phyloP scores from a whole-genome alignment of 2,797 vertebrate genomes.

The Adelosebastes latens region DNA sequence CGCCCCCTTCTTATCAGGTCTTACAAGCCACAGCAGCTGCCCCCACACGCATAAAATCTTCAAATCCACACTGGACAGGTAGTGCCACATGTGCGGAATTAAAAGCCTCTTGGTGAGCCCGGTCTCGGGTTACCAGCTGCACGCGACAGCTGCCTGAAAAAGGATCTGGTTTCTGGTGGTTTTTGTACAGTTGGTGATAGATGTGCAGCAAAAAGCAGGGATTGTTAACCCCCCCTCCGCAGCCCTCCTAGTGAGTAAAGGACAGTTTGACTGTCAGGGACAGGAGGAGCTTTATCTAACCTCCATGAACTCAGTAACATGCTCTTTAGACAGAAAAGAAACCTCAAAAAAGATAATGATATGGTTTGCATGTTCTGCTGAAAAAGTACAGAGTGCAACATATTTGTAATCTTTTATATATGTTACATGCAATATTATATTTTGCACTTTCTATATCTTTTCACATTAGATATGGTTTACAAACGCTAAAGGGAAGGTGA shows the following conservation, averaged over 20 bases:
- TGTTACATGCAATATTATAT: neutral
- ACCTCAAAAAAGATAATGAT: neutral
- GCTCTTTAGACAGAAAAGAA: neutral
- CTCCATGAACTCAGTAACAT: constrained; percentile 52
- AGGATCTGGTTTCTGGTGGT: constrained; percentile 79
- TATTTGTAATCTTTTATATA: neutral
- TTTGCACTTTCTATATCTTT: neutral
- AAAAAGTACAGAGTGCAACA: neutral
- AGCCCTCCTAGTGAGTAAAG: constrained; percentile 54
- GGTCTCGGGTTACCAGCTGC: constrained; percentile 82
- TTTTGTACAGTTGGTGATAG: constrained; percentile 82
- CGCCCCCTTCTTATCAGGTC: constrained; percentile 29
- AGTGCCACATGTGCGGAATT: constrained; percentile 84
- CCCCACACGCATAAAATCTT: constrained; percentile 75
- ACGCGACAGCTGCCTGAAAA: constrained; percentile 84
- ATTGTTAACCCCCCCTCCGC: constrained; percentile 54
- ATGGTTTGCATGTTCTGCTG: neutral
- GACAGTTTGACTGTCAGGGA: constrained; percentile 76
- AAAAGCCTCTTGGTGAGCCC: constrained; percentile 64
- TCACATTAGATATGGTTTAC: neutral
- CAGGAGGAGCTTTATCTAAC: constrained; percentile 73
- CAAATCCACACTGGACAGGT: constrained; percentile 83
- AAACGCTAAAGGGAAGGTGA: neutral
- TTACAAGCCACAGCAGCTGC: constrained; percentile 79
- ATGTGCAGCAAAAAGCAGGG: constrained; percentile 72